phyloP scores from a whole-genome alignment of 2,113 vertebrate species.

The Garra rufa region DNA sequence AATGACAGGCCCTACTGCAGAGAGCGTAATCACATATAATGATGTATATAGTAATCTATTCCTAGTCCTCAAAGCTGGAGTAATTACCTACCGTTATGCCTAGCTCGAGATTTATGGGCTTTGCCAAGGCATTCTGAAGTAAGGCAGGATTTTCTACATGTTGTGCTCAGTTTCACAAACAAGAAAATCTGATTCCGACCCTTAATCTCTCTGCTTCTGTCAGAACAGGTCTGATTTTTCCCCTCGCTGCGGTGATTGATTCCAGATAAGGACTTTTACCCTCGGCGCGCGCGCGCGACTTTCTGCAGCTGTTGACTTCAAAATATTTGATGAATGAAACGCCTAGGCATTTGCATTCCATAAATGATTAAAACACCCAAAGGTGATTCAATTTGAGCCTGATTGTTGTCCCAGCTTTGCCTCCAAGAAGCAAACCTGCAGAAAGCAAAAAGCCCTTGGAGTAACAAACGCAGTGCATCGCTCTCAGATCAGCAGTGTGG shows the following conservation, averaged over 20 bases:
- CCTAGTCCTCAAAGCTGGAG: slow-evolving; percentile 57
- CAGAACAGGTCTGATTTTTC: slow-evolving; percentile 5
- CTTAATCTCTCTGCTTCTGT: slow-evolving; percentile 67
- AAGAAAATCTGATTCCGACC: slow-evolving; percentile 76
- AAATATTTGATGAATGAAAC: slow-evolving; percentile 28
- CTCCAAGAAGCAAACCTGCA: not conserved
- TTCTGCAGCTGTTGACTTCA: slow-evolving; percentile 18
- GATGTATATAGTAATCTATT: slow-evolving; percentile 62
- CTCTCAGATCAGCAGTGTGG: slow-evolving; percentile 33
- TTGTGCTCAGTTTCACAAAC: slow-evolving; percentile 35
- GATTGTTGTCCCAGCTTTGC: slow-evolving; percentile 31
- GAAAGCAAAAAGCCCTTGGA: not conserved
- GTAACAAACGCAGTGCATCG: not conserved
- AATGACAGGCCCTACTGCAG: slow-evolving; percentile 55
- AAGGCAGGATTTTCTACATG: slow-evolving; percentile 38
- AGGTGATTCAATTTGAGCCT: slow-evolving; percentile 41
- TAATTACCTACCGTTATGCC: slow-evolving; percentile 55
- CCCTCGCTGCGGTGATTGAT: slow-evolving; percentile 41
- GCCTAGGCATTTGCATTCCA: slow-evolving; percentile 1
- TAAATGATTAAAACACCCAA: slow-evolving; percentile 41
- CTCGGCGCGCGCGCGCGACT: not conserved
- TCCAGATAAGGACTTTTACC: slow-evolving; percentile 22
- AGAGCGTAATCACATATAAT: slow-evolving; percentile 61
- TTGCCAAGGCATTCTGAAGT: slow-evolving; percentile 28
- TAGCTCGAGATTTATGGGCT: slow-evolving; percentile 58